These are phyloP conservation scores for Todiramphus chloris DNA, from an alignment of 2,113 vertebrate genomes.

Conservation along the genomic window DNA sequence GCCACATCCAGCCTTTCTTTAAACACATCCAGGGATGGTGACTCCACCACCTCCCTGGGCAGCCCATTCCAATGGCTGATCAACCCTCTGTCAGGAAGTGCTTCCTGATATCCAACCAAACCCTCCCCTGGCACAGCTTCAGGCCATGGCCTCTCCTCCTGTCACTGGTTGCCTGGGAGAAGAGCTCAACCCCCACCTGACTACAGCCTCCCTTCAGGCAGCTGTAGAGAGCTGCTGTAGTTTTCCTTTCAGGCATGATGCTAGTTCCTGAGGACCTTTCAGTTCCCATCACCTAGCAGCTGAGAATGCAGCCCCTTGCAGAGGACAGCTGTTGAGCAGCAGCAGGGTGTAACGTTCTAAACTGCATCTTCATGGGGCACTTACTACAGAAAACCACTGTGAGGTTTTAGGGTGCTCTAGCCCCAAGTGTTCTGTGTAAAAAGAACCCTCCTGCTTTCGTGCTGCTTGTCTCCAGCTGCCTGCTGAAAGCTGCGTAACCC, in stretches of 20 bases:
- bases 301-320: neutral
- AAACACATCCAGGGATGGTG: too few species aligned
- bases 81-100: too few species aligned
- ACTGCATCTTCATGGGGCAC: neutral
- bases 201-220: too few species aligned
- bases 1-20: too few species aligned
- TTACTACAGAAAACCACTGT: neutral
- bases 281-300: neutral
- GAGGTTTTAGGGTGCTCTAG: neutral
- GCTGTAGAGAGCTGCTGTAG: too few species aligned
- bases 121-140: too few species aligned
- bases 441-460: neutral
- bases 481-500: neutral
- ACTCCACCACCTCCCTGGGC: too few species aligned
- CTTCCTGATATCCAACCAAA: too few species aligned
- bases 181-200: too few species aligned
- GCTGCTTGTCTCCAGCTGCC: neutral
- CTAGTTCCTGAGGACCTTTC: neutral
- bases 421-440: neutral
- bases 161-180: too few species aligned
- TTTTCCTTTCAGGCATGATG: neutral
- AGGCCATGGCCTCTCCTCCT: too few species aligned
- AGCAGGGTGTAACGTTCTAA: neutral
- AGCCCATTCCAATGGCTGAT: too few species aligned
- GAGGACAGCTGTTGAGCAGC: neutral